phyloP scores from a whole-genome alignment of 2,888 invertebrate genomes.

The Drosophila bunnanda region DNA sequence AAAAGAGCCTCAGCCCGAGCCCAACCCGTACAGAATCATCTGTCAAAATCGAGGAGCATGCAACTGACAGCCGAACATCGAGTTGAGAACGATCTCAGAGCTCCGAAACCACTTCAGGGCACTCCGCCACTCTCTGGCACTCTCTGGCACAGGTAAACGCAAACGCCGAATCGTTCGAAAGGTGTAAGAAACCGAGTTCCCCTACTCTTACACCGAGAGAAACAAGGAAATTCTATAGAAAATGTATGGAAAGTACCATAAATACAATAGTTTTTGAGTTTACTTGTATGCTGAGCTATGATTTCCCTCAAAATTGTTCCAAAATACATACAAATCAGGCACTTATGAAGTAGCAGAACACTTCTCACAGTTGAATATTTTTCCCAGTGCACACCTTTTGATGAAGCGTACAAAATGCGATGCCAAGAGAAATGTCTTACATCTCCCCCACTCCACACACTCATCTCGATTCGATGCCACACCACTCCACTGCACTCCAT shows the following conservation, averaged over 20 bases:
- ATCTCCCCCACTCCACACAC: slow-evolving; percentile 17
- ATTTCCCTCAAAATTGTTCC: neutral
- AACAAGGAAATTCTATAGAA: neutral
- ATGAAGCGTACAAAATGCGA: slow-evolving; percentile 78
- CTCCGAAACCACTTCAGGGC: slow-evolving; percentile 40
- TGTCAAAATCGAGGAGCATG: slow-evolving; percentile 80
- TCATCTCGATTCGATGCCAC: slow-evolving; percentile 5
- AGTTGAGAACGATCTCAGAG: slow-evolving; percentile 50
- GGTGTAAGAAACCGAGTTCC: slow-evolving; percentile 73
- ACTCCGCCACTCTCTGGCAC: slow-evolving; percentile 21
- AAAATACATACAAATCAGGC: neutral
- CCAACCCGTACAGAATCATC: slow-evolving; percentile 66
- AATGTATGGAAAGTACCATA: too few relatives aligned
- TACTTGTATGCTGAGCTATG: neutral
- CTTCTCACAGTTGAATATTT: neutral
- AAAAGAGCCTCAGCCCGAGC: slow-evolving; percentile 26
- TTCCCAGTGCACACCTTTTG: slow-evolving; percentile 60
- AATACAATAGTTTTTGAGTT: fast-evolving
- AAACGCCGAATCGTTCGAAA: slow-evolving; percentile 49
- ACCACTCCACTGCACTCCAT: slow-evolving; percentile 32
- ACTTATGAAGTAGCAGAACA: neutral
- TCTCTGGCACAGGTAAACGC: slow-evolving; percentile 60
- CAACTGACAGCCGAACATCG: slow-evolving; percentile 67
- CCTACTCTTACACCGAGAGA: slow-evolving; percentile 42
- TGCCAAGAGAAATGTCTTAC: slow-evolving; percentile 58